Evolutionary conservation across 1,140 invertebrate genomes (phyloP).

Genomic region (Leptonema lineaticorne): DNA sequence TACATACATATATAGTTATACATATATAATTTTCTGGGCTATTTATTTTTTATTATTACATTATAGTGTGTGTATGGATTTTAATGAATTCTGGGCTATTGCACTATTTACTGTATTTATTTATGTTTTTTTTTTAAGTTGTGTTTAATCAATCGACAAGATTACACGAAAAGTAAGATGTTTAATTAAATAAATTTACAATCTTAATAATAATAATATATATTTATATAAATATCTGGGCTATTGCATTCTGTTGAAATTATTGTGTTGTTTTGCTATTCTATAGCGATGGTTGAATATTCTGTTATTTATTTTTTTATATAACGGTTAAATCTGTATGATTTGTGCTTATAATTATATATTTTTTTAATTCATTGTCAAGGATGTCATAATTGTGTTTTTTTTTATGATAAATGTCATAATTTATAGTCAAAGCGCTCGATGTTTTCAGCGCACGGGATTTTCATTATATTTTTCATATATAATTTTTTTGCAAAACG

Average conservation of each 20-base stretch:
- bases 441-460: slow-evolving; percentile 33
- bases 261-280: slow-evolving; percentile 12
- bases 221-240: slow-evolving; percentile 37
- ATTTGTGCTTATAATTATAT: neutral
- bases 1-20: slow-evolving; percentile 11
- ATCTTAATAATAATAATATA: slow-evolving; percentile 34
- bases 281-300: slow-evolving; percentile 12
- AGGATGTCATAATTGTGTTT: slow-evolving; percentile 24
- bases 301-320: slow-evolving; percentile 23
- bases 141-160: slow-evolving; percentile 34
- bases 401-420: neutral
- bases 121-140: too few relatives aligned
- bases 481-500: slow-evolving; percentile 8
- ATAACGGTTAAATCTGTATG: slow-evolving; percentile 37
- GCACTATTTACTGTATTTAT: too few relatives aligned
- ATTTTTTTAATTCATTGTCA: slow-evolving; percentile 9
- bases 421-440: slow-evolving; percentile 33
- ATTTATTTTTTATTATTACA: slow-evolving; percentile 30
- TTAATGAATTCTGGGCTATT: slow-evolving; percentile 41
- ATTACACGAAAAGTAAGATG: slow-evolving; percentile 27
- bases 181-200: slow-evolving; percentile 26
- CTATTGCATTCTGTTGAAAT: slow-evolving; percentile 38
- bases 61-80: slow-evolving; percentile 21
- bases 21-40: slow-evolving; percentile 38
- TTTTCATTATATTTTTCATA: neutral